Evolutionary conservation across 2,888 invertebrate genomes (phyloP).

Genomic region (Ormia ochracea): DNA sequence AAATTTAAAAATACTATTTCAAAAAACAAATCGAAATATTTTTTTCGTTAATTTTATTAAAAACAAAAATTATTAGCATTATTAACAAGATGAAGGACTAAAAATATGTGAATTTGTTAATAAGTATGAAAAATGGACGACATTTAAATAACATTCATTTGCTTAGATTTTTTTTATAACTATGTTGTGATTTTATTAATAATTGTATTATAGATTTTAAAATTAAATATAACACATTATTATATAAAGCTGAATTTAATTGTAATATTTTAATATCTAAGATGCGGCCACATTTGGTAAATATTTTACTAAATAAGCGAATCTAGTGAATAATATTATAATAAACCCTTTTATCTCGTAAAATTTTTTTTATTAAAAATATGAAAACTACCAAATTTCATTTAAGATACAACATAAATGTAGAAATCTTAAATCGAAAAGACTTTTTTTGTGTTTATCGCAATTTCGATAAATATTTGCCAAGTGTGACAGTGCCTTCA

Average conservation of each 20-base stretch:
- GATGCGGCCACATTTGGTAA: too few species aligned
- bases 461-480: too few species aligned
- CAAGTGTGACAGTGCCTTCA: too few species aligned
- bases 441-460: too few species aligned
- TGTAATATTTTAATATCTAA: constrained; percentile 36
- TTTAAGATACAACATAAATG: too few species aligned
- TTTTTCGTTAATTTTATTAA: background rate
- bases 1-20: background rate
- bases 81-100: background rate
- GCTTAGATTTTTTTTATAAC: constrained; percentile 47
- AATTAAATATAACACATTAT: constrained; percentile 1
- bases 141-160: constrained; percentile 48
- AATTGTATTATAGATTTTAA: constrained; percentile 59
- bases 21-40: background rate
- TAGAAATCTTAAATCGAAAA: too few species aligned
- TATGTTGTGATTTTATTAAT: constrained; percentile 61
- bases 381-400: too few species aligned
- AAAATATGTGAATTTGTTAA: background rate
- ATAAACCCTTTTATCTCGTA: too few species aligned
- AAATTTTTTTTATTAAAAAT: too few species aligned
- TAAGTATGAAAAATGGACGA: constrained; percentile 14
- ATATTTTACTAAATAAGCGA: too few species aligned
- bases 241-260: constrained; percentile 27
- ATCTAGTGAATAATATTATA: too few species aligned
- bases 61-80: background rate